A percentile compares a stretch with the other conserved stretches of the same genome.
These are phyloP conservation scores for Leptopilina drosophilae DNA, from an alignment of 2,888 invertebrate species.

Conservation along the genomic window DNA sequence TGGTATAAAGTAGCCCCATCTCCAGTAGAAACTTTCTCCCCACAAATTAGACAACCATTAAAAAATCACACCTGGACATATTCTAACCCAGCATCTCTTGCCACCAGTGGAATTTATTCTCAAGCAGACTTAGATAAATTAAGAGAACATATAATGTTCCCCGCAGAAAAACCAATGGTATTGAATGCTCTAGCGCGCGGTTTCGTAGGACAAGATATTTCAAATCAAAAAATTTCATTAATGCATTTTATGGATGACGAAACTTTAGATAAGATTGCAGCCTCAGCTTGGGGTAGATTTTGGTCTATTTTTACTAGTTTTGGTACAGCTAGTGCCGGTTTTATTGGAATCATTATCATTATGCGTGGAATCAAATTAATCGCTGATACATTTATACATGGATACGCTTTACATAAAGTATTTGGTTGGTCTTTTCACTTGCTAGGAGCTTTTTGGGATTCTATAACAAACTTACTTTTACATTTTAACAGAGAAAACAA, in stretches of 20 bases:
- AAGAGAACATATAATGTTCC: constrained; percentile 42
- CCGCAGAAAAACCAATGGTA: constrained; percentile 43
- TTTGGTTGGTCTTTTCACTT: too few relatives aligned
- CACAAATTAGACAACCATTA: neutral
- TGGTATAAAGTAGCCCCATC: constrained; percentile 31
- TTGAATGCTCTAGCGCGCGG: constrained; percentile 30
- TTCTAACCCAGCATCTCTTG: constrained; percentile 26
- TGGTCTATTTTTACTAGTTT: too few relatives aligned
- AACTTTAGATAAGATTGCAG: neutral
- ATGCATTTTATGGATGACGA: neutral
- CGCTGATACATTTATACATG: too few relatives aligned
- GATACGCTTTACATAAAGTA: too few relatives aligned
- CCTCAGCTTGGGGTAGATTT: too few relatives aligned
- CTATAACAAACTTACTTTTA: too few relatives aligned
- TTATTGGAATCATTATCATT: too few relatives aligned
- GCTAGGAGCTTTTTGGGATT: too few relatives aligned
- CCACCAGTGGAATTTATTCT: constrained; percentile 47
- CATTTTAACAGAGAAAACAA: too few relatives aligned
- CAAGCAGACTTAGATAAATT: constrained; percentile 41
- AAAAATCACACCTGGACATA: constrained; percentile 28
- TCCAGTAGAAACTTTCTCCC: neutral
- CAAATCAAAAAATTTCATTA: neutral
- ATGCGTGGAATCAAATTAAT: too few relatives aligned
- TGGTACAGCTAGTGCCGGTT: too few relatives aligned
- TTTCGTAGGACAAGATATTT: constrained; percentile 13